These are phyloP conservation scores for human DNA, from an alignment of 2,113 vertebrate species.

Conservation along the genomic window GRCh38 chr12:49923001-49923500, in stretches of 20 bases:
- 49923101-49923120: constrained; percentile 2
- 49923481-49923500: no score
- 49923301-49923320: background rate
- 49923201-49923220: background rate
- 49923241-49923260: background rate
- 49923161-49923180: background rate
- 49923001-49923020: background rate
- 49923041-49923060: background rate
- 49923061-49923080: background rate
- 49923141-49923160: background rate
- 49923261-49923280: rapidly evolving
- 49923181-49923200: background rate
- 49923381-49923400: background rate
- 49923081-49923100: background rate
- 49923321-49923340: background rate
- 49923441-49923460: background rate
- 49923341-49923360: background rate
- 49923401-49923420: background rate
- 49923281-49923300: background rate
- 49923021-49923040: background rate
- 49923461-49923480: background rate
- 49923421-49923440: background rate
- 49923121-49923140: background rate
- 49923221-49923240: background rate
- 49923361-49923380: background rate